Evolutionary conservation across 2,797 vertebrate species (phyloP).

Genomic region (Squalus acanthias): DNA sequence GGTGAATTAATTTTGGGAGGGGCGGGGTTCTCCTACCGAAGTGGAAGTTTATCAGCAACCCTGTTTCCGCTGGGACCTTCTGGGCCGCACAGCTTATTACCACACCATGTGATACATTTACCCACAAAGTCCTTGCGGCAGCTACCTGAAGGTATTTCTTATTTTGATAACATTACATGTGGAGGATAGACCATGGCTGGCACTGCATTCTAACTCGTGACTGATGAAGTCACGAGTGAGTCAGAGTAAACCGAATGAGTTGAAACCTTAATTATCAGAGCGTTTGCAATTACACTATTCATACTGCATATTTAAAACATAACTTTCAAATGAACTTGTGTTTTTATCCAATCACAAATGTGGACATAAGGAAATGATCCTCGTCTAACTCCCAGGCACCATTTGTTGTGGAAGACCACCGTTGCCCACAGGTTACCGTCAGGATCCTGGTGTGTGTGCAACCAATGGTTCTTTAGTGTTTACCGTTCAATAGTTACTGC

Average conservation of each 20-base stretch:
- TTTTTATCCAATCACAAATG: background rate
- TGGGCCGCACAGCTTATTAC: background rate
- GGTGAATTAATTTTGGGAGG: background rate
- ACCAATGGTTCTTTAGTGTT: background rate
- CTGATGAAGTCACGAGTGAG: background rate
- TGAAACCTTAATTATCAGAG: background rate
- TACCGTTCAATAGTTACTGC: background rate
- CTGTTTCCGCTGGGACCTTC: background rate
- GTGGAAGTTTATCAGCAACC: background rate
- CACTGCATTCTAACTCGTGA: background rate
- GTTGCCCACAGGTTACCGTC: background rate
- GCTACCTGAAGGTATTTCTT: background rate
- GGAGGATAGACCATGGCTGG: background rate
- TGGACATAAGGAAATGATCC: background rate
- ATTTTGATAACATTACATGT: background rate
- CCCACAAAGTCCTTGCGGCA: background rate
- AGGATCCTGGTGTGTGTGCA: background rate
- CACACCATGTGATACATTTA: background rate
- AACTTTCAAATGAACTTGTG: background rate
- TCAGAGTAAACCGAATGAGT: background rate
- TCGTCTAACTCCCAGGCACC: background rate
- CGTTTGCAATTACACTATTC: background rate
- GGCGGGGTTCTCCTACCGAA: background rate
- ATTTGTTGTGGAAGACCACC: background rate
- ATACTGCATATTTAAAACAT: background rate